Base-by-base conservation (phyloP, 2,113 vertebrate genomes). In the Scomber japonicus region DNA sequence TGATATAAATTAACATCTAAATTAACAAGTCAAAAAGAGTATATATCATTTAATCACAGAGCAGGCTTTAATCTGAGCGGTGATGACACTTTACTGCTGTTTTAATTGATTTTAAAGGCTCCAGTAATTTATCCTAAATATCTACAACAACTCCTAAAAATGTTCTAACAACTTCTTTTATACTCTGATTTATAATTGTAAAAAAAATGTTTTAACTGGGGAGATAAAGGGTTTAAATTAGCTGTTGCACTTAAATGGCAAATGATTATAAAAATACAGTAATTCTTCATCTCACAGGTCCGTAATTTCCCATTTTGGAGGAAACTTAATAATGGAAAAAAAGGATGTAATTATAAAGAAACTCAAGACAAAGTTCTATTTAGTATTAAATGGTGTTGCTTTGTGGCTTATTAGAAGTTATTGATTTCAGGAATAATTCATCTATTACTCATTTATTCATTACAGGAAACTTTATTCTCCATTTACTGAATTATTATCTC, bases 31-130 rank as follows among this genome's bases (percentile, higher is more conserved):
- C 17, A 66, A 69, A 59, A 71, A 59, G 15, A 45, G 16, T 59
- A 3, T 59, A 30, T 76, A 44, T 57, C 9, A 55, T 13, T 55
- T 27, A 46, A 72, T 77, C 30, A 63, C 9, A 86, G 14, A 63
- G 69, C 60, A 71, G 72, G 65, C 45, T 81, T 82, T 83, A 81
- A 49, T 67, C 57, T 83, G 72, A 82, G 68, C 44, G 11, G 44
- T 85, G 60, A 87, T 66, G 48, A 74, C 27, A 74, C 49, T 65
- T 84, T 48, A 65, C 57, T 83, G 16, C 10, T 56, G 5, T 71
- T 64, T 57, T 13, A 60, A 51, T 71, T 11, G 12, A 40, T 46
- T 71, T 16, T 62, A 67, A 88, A 86, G 24, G 71, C 68, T 87
- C 67, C 63, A 70, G 46, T n/a, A 45, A 3, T 3, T 6, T 56